These are phyloP conservation scores for Neomonachus schauinslandi DNA, from an alignment of 2,113 vertebrate genomes.

Conservation along the genomic window DNA sequence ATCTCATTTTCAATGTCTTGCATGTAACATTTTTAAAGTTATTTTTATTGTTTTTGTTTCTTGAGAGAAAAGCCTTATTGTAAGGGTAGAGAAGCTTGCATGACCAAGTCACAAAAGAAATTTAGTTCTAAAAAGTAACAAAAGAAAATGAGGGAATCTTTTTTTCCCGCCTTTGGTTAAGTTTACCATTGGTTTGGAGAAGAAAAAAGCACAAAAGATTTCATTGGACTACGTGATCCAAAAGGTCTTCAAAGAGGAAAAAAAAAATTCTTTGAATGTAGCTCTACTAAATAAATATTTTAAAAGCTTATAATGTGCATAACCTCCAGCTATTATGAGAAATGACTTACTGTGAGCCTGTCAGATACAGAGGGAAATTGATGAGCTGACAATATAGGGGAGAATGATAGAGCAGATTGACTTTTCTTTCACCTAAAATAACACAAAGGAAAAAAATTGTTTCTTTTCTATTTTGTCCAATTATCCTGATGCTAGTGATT, in stretches of 20 bases:
- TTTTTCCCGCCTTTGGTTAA: conserved; percentile 16
- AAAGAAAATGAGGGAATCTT: conserved; percentile 18
- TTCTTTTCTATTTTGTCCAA: conserved; percentile 58
- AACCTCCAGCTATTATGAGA: conserved; percentile 81
- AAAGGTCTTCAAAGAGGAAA: conserved; percentile 82
- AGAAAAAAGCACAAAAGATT: conserved; percentile 73
- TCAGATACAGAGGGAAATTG: conserved; percentile 79
- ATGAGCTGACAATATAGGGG: conserved; percentile 63
- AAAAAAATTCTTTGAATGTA: conserved; percentile 82
- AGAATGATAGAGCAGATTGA: conserved; percentile 63
- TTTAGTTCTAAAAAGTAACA: background rate
- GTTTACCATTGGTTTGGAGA: background rate
- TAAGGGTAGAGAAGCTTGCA: conserved; percentile 4
- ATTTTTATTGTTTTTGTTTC: conserved; percentile 56
- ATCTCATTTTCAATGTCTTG: conserved; percentile 59
- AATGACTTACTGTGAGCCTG: conserved; percentile 78
- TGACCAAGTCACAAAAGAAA: conserved; percentile 61
- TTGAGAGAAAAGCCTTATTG: conserved; percentile 45
- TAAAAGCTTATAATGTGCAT: conserved; percentile 82
- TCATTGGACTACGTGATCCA: conserved; percentile 72
- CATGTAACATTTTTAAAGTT: conserved; percentile 58
- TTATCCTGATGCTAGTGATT: background rate
- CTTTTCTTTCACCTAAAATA: conserved; percentile 77
- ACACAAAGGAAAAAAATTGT: conserved; percentile 57
- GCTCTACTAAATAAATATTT: conserved; percentile 84